These are phyloP conservation scores for Frankliniella fusca DNA, from an alignment of 2,888 invertebrate genomes.

Conservation along the genomic window DNA sequence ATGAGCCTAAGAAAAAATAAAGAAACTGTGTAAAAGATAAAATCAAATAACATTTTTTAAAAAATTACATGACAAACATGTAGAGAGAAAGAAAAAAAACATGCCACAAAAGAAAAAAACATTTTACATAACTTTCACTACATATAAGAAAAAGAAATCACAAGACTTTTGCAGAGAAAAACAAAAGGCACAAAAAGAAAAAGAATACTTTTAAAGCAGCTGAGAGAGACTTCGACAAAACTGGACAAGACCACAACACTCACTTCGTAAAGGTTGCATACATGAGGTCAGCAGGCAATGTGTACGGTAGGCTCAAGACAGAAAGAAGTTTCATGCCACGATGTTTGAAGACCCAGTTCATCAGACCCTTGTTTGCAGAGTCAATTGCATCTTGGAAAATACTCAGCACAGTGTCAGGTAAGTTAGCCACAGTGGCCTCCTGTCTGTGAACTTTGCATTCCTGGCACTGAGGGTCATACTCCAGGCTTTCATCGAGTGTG, in stretches of 20 bases:
- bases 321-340: conserved; percentile 76
- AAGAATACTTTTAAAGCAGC: neutral
- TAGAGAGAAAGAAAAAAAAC: neutral
- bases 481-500: conserved; percentile 60
- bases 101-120: neutral
- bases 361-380: conserved; percentile 82
- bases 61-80: neutral
- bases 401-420: conserved; percentile 84
- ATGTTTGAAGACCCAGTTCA: conserved; percentile 86
- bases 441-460: conserved; percentile 86
- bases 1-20: conserved; percentile 56
- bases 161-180: conserved; percentile 7
- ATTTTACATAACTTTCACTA: neutral
- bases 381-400: conserved; percentile 92
- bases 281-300: conserved; percentile 82
- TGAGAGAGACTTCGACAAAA: neutral
- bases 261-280: conserved; percentile 84
- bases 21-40: neutral
- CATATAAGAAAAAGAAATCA: conserved; percentile 28
- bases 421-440: conserved; percentile 81
- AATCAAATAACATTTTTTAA: neutral
- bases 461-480: conserved; percentile 79
- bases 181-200: neutral
- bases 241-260: conserved; percentile 47
- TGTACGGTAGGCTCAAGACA: conserved; percentile 76